phyloP scores from a whole-genome alignment of 2,888 invertebrate species.

The Diarsia brunnea region DNA sequence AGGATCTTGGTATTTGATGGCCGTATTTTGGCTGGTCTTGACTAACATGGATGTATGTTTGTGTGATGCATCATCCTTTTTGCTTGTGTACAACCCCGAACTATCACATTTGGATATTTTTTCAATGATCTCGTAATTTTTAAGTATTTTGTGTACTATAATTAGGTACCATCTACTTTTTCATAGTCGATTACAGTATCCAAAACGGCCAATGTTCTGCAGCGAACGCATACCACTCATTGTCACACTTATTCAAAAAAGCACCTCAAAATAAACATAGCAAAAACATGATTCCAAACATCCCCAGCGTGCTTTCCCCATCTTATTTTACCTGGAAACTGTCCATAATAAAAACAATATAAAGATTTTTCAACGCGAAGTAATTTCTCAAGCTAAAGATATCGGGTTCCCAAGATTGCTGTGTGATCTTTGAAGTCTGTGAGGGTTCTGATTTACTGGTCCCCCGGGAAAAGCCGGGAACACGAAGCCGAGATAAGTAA shows the following conservation, averaged over 20 bases:
- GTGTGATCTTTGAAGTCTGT: slow-evolving; percentile 82
- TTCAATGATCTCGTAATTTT: not conserved
- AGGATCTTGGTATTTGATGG: not conserved
- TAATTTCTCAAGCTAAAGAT: slow-evolving; percentile 75
- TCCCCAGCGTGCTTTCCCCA: slow-evolving; percentile 16
- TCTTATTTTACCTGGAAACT: slow-evolving; percentile 44
- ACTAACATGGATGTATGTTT: no score
- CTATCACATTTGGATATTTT: no score
- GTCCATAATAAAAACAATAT: slow-evolving; percentile 56
- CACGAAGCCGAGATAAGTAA: slow-evolving; percentile 76
- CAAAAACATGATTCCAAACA: slow-evolving; percentile 38
- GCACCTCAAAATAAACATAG: not conserved
- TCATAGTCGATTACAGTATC: not conserved
- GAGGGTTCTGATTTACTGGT: slow-evolving; percentile 82
- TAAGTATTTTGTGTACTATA: not conserved
- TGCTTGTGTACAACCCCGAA: no score
- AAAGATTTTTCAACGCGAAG: slow-evolving; percentile 68
- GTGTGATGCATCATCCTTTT: no score
- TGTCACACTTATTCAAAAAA: not conserved
- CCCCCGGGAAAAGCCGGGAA: slow-evolving; percentile 71
- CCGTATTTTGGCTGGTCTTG: not conserved
- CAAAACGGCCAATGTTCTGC: not conserved
- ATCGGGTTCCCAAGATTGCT: slow-evolving; percentile 79
- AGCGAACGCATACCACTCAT: not conserved
- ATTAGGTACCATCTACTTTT: not conserved